Base-by-base conservation (phyloP, 2,888 invertebrate genomes). In the Tetramorium bicarinatum region DNA sequence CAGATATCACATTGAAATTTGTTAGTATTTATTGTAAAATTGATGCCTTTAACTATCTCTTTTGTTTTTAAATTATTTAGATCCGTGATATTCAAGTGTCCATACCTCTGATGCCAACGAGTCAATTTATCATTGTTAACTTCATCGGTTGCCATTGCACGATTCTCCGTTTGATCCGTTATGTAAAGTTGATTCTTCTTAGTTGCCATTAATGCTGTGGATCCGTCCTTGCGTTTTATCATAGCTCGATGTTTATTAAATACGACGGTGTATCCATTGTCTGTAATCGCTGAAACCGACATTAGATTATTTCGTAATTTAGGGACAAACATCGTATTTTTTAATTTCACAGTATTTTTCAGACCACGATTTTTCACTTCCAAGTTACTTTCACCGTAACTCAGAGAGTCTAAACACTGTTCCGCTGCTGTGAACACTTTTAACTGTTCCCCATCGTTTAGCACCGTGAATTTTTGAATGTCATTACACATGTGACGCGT, bases 271-370 rank as follows among this genome's bases (percentile, higher is more conserved):
- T 88, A 90, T 38, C 88, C 87, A 49, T 90, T 89, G n/a, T 90
- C 83, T 15, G 90, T 91, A 64, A 91, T 89, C 13, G 44, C 79
- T 47, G 87, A 87, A 13, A 92, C 90, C 18, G 91, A 92, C 54
- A 92, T 21, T 34, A 92, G 62, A 59, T 89, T 92, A 71, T 87
- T 91, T 34, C 84, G 82, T 59, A 92, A 81, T 0, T 87, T 84
- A 15, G 91, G 91, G 0, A 91, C 89, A 82, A 67, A 89, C 29
- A 90, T 49, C 11, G 89, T 88, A 38, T 92, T 56, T 77, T 84
- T 87, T 77, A 91, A 69, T 64, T 82, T 86, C 4, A 87, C 47
- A 0, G 18, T 21, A 29, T n/a, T n/a, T n/a, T n/a, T n/a, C n/a
- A n/a, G n/a, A n/a, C n/a, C n/a, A n/a, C n/a, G n/a, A n/a, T n/a